Evolutionary conservation across 1,140 invertebrate genomes (phyloP), one percentile per base, ranked within the genome.

Genomic region (Acromyrmex charruanus): DNA sequence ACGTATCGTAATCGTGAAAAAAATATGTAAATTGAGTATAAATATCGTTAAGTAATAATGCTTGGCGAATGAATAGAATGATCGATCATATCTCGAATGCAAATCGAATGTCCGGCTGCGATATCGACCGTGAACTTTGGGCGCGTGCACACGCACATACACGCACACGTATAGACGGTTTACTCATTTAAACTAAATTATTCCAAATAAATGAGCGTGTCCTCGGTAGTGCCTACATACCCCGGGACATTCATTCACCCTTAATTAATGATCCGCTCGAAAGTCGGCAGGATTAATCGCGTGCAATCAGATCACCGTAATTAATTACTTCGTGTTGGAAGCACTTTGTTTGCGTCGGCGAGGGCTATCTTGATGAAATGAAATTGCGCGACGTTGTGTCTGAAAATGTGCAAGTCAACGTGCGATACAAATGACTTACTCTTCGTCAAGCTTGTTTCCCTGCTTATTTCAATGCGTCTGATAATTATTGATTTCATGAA

Each of bases 281-380:
- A 88, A 91, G 89, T 91, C 85, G 89, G 90, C 75, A 74, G 87
- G 88, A 91, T 91, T 91, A 91, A 91, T 91, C 90, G 89, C 85
- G 77, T 72, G 90, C 90, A 91, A 91, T 91, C 90, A 89, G 89
- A 91, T 91, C 85, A 84, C 77, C 35, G 87, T 91, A 91, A 91
- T 91, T 91, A 91, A 91, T 91, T 91, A 77, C 87, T 65, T 58
- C 65, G 77, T 81, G 90, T 87, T 85, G 59, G 80, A 80, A 69
- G 80, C 87, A 91, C 89, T 91, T 91, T 91, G 89, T 91, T 91
- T 75, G 85, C 90, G 69, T 87, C 77, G 51, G 80, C 72, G 80
- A 68, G 65, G 21, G 75, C 85, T 86, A 80, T 82, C 85, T 86
- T 82, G 85, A 90, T 68, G 77, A 74, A 89, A 77, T 58, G 71